Base-by-base conservation (phyloP, 2,888 invertebrate genomes). In the Taphrorychus bicolor region DNA sequence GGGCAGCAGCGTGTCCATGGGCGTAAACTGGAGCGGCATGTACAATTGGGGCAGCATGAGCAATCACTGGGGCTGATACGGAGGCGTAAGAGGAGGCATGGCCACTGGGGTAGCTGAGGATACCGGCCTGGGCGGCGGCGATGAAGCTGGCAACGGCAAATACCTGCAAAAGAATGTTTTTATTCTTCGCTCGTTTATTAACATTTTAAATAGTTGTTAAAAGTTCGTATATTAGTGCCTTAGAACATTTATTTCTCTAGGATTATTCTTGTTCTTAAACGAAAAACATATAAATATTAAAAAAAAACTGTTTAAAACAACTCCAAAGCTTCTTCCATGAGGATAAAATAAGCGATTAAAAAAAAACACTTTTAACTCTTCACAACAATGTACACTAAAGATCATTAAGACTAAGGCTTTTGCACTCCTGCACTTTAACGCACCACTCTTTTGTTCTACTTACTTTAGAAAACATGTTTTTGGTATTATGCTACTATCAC, bases 21-120 rank as follows among this genome's bases (percentile, higher is more conserved):
- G 64, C 51, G 53, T 71, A 67, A 21, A 49, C 65, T 40, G 77
- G 80, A 4, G 75, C 78, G 14, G 69, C 56, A 48, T 71, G 67
- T 5, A 66, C 45, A 14, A 59, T 16, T 5, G 72, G 54, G 5
- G 58, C 32, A 14, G 66, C 70, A n/a, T 24, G 21, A 5, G 40
- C 59, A 4, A 57, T 48, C 16, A 49, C 64, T 41, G 77, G 80
- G 4, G 75, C 78, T 11, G 69, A 51, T 40, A 69, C 63, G 5
- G 64, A 22, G 19, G 51, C 41, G 59, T 63, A 68, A 19, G 63
- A 68, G 16, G 63, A 59, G 32, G 68, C 83, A 79, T 49, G 51
- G 5, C 58, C 58, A 21, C 53, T 56, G 9, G 61, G 49, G 53
- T 70, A 71, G 40, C 59, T 62, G 17, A 61, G 52, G 32, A 59